Percentiles rank a stretch among this genome's conserved stretches.
phyloP scores from a whole-genome alignment of 2,113 vertebrate species.

The Prietella phreatophila region DNA sequence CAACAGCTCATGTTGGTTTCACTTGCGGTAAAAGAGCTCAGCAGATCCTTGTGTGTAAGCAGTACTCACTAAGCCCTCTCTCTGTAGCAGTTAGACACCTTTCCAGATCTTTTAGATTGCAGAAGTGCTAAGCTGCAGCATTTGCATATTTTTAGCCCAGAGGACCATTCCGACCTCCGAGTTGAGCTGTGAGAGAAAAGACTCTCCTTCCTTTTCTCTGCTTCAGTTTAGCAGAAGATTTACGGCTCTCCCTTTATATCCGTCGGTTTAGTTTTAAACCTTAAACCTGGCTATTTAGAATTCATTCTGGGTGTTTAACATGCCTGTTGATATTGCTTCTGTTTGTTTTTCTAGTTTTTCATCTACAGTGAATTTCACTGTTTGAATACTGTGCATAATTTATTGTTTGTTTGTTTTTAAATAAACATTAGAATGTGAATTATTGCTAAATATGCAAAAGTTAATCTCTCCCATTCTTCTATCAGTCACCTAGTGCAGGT shows the following conservation, averaged over 20 bases:
- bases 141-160: constrained; percentile 44
- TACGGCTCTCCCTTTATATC: background rate
- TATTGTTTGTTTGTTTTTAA: background rate
- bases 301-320: background rate
- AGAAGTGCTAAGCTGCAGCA: constrained; percentile 44
- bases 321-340: background rate
- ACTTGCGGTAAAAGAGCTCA: background rate
- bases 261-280: background rate
- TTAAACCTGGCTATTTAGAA: background rate
- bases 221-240: background rate
- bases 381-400: background rate
- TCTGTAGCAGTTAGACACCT: constrained; percentile 1
- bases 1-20: constrained; percentile 13
- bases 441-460: background rate
- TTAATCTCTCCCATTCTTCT: too few species aligned
- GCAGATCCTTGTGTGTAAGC: background rate
- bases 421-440: background rate
- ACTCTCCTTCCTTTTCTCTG: background rate
- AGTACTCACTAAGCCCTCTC: background rate
- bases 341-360: background rate
- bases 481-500: background rate
- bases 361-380: background rate
- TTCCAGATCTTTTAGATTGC: constrained; percentile 2
- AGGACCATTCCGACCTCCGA: constrained; percentile 38
- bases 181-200: constrained; percentile 26